phyloP scores from a whole-genome alignment of 1,140 invertebrate genomes.

The Drosophila bocki region DNA sequence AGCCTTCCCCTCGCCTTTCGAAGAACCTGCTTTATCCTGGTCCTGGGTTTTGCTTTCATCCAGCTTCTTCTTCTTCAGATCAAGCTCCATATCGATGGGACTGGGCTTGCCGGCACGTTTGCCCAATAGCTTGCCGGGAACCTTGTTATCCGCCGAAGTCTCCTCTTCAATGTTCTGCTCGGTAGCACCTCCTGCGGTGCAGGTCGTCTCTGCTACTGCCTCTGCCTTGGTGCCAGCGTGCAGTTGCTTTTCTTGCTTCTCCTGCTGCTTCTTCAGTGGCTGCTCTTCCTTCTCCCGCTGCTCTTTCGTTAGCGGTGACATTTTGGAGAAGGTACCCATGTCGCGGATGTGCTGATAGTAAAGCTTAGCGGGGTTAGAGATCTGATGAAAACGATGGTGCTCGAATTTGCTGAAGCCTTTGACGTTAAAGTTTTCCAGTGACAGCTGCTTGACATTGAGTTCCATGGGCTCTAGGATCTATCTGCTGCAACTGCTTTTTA shows the following conservation, averaged over 20 bases:
- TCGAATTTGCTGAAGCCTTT: not conserved
- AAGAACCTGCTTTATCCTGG: not conserved
- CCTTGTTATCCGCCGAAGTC: too few species aligned
- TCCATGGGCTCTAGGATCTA: not conserved
- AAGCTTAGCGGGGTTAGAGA: not conserved
- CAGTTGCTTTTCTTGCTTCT: not conserved
- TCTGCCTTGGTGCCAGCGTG: not conserved
- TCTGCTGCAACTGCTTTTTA: too few species aligned
- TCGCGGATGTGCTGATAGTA: not conserved
- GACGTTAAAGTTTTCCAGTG: not conserved
- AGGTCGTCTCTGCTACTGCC: not conserved
- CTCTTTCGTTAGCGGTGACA: not conserved
- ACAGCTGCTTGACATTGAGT: not conserved
- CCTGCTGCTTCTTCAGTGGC: not conserved
- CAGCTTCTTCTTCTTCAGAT: not conserved
- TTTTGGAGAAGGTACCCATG: not conserved
- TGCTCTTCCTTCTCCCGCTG: too few species aligned
- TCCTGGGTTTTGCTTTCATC: not conserved
- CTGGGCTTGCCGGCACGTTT: not conserved
- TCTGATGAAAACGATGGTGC: not conserved
- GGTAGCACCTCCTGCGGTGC: not conserved
- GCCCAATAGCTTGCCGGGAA: not conserved
- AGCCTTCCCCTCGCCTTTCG: not conserved
- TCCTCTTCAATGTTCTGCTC: not conserved
- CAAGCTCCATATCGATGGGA: not conserved